These are phyloP conservation scores for Coregonus suidteri DNA, from an alignment of 2,797 vertebrate species.

Conservation along the genomic window DNA sequence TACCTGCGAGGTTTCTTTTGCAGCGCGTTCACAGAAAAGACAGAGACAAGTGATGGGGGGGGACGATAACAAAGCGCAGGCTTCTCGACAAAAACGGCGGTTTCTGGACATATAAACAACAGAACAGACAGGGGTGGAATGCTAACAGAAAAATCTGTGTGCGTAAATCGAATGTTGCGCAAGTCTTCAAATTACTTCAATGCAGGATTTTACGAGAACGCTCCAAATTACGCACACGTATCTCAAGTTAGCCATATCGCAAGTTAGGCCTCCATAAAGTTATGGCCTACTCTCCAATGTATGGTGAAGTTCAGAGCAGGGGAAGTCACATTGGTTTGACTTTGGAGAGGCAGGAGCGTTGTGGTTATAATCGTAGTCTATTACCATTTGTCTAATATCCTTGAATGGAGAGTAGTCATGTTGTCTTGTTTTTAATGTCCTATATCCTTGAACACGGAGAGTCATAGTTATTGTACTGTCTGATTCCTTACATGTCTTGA, in stretches of 20 bases:
- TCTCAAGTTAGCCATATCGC: background rate
- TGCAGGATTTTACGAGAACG: background rate
- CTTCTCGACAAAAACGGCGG: conserved; percentile 14
- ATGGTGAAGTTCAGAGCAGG: background rate
- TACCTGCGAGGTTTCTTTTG: conserved; percentile 41
- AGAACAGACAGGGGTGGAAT: background rate
- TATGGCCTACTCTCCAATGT: background rate
- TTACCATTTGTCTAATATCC: too few species aligned
- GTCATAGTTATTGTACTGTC: too few species aligned
- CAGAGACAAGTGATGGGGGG: conserved; percentile 15
- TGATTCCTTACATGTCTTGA: too few species aligned
- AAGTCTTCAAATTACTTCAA: background rate
- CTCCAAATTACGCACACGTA: background rate
- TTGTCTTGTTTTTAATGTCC: too few species aligned
- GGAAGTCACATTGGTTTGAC: conserved; percentile 45
- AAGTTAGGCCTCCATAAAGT: background rate
- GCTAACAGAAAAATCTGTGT: background rate
- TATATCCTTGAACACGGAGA: too few species aligned
- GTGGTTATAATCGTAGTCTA: too few species aligned
- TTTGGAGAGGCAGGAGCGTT: conserved; percentile 11
- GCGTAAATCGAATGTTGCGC: background rate
- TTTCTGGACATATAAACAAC: background rate
- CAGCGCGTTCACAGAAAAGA: conserved; percentile 45
- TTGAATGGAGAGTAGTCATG: too few species aligned
- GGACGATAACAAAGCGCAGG: conserved; percentile 46